A percentile compares a stretch with the other conserved stretches of the same genome.
Conservation (phyloP, 2,888 invertebrate genomes). For the Icerya purchasi region DNA sequence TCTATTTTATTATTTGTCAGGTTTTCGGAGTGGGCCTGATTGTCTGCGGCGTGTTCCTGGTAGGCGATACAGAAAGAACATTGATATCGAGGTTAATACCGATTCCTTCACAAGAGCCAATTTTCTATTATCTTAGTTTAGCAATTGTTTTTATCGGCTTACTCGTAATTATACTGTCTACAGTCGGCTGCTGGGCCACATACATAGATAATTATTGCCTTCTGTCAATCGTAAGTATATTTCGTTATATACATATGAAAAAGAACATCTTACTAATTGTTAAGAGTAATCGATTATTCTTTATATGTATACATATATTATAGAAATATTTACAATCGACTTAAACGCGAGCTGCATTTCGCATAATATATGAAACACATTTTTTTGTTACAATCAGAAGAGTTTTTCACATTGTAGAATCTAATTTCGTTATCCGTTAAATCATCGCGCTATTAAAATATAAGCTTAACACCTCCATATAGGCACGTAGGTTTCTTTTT, state of each 20-base stretch:
- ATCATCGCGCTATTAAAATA: too few relatives aligned
- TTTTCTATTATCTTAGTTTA: slow-evolving; percentile 54
- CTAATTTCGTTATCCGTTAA: too few relatives aligned
- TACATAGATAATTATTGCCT: slow-evolving; percentile 46
- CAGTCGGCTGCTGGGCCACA: slow-evolving; percentile 62
- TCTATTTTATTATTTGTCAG: too few relatives aligned
- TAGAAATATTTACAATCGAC: too few relatives aligned
- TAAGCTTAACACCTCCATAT: too few relatives aligned
- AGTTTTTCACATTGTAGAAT: too few relatives aligned
- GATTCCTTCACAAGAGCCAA: slow-evolving; percentile 43
- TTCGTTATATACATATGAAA: too few relatives aligned
- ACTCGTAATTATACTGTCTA: slow-evolving; percentile 40
- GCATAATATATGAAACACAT: too few relatives aligned
- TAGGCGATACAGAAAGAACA: slow-evolving; percentile 47
- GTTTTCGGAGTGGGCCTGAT: slow-evolving; percentile 48
- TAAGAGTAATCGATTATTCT: too few relatives aligned
- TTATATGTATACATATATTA: too few relatives aligned
- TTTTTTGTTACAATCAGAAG: too few relatives aligned
- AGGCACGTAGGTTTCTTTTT: too few relatives aligned
- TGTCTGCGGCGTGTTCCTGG: slow-evolving; percentile 45
- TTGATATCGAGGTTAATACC: slow-evolving; percentile 43
- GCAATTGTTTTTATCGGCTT: slow-evolving; percentile 46
- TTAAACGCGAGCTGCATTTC: neutral
- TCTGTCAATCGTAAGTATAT: slow-evolving; percentile 38
- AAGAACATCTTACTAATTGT: neutral